Conservation (phyloP, 92 coral and sea anemone species). For the Zoanthus sociatus region DNA sequence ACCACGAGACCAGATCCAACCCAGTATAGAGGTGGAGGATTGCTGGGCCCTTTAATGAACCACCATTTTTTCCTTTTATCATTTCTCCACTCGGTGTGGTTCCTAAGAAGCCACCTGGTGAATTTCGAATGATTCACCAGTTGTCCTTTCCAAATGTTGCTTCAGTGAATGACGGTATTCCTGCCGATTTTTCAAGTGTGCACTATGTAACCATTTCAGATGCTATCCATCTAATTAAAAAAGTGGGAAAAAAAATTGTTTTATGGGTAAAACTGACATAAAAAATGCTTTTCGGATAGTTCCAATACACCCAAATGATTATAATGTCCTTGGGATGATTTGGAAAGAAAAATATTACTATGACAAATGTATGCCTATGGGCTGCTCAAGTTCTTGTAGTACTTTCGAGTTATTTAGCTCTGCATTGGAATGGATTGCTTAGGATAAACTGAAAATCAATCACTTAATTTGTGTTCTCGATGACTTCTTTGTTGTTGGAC, state of each 20-base stretch:
- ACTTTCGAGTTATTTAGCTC: too few relatives aligned
- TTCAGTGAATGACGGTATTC: constrained; percentile 76
- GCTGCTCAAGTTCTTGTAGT: constrained; percentile 35
- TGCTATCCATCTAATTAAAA: constrained; percentile 56
- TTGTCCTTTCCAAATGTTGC: constrained; percentile 70
- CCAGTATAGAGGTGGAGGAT: too few relatives aligned
- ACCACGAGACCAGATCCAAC: too few relatives aligned
- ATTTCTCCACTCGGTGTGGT: constrained; percentile 74
- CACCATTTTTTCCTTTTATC: constrained; percentile 56
- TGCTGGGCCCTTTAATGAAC: constrained; percentile 62
- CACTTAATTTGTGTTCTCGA: too few relatives aligned
- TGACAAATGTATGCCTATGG: constrained; percentile 31
- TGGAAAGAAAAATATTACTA: constrained; percentile 72
- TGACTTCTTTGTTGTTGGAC: too few relatives aligned
- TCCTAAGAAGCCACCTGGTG: constrained; percentile 67
- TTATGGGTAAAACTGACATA: constrained; percentile 74
- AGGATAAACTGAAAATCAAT: too few relatives aligned
- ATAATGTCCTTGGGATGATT: constrained; percentile 57
- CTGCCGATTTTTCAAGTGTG: constrained; percentile 53
- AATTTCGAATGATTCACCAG: constrained; percentile 69
- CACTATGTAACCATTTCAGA: constrained; percentile 54
- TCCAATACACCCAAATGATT: constrained; percentile 70
- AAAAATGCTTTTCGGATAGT: constrained; percentile 79
- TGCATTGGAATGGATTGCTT: too few relatives aligned
- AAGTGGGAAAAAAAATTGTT: constrained; percentile 59